phyloP scores from a whole-genome alignment of 92 coral and sea anemone species.

The Diadumene lineata region DNA sequence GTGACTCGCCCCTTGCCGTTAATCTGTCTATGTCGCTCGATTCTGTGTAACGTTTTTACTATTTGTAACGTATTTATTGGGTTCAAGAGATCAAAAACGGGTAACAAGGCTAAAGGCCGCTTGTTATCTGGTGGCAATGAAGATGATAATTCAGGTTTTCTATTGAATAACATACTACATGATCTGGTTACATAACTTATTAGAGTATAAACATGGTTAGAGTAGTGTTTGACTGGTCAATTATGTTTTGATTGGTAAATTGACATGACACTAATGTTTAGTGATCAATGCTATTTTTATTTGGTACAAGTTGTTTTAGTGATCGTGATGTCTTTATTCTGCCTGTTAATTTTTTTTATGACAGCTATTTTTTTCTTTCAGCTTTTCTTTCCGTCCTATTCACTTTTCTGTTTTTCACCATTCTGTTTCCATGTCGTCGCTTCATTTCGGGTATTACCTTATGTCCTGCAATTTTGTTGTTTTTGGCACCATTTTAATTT shows the following conservation, averaged over 20 bases:
- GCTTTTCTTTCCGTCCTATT: neutral
- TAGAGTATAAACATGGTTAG: neutral
- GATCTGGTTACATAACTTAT: conserved; percentile 2
- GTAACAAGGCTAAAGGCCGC: conserved; percentile 21
- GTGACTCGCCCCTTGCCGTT: no score
- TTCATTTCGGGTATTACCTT: no score
- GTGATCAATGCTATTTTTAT: no score
- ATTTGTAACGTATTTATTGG: neutral
- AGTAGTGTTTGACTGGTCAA: neutral
- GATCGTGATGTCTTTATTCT: no score
- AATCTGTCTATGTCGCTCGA: no score
- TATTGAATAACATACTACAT: neutral
- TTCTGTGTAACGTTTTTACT: no score
- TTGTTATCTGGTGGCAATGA: conserved; percentile 14
- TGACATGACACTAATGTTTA: no score
- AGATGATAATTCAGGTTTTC: neutral
- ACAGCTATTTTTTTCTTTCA: neutral
- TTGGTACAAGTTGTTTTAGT: no score
- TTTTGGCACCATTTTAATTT: no score
- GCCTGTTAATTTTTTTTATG: no score
- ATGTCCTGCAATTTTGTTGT: no score
- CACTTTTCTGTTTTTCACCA: neutral
- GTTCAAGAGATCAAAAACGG: conserved; percentile 39
- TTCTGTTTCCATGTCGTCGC: no score
- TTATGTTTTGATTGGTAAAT: neutral